These are phyloP conservation scores for Pycnomerus fuliginosus DNA, from an alignment of 2,888 invertebrate species.

Conservation along the genomic window DNA sequence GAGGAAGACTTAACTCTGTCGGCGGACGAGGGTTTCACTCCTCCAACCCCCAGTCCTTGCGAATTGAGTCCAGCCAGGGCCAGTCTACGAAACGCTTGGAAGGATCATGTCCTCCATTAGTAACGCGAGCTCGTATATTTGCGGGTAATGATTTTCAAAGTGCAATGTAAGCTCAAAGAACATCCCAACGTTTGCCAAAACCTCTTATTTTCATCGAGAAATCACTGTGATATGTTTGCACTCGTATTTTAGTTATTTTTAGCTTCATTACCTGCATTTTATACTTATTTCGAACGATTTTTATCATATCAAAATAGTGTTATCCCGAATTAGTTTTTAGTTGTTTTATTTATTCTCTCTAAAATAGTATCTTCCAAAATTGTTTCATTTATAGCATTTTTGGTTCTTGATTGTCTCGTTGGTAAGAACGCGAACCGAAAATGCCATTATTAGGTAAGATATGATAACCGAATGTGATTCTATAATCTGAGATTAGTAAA, in stretches of 20 bases:
- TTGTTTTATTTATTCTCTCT: background rate
- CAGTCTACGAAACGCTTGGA: constrained; percentile 43
- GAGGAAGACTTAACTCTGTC: constrained; percentile 52
- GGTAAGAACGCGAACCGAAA: no score
- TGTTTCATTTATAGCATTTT: constrained; percentile 1
- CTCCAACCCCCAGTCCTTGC: constrained; percentile 52
- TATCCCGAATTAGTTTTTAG: constrained; percentile 6
- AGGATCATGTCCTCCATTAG: constrained; percentile 42
- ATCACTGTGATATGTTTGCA: no score
- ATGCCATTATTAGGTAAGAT: no score
- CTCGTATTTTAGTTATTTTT: no score
- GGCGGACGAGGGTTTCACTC: constrained; percentile 52
- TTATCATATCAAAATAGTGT: constrained; percentile 2
- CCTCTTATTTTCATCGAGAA: no score
- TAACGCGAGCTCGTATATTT: no score
- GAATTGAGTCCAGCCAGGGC: constrained; percentile 48
- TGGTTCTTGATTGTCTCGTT: no score
- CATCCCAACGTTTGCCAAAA: no score
- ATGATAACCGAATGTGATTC: constrained; percentile 38
- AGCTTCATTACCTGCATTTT: background rate
- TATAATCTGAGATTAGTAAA: constrained; percentile 41
- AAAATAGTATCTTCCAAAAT: background rate
- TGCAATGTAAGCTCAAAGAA: no score
- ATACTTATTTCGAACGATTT: background rate
- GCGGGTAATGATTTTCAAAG: no score